Conservation (phyloP, 2,113 vertebrate species). For the Chauna torquata region DNA sequence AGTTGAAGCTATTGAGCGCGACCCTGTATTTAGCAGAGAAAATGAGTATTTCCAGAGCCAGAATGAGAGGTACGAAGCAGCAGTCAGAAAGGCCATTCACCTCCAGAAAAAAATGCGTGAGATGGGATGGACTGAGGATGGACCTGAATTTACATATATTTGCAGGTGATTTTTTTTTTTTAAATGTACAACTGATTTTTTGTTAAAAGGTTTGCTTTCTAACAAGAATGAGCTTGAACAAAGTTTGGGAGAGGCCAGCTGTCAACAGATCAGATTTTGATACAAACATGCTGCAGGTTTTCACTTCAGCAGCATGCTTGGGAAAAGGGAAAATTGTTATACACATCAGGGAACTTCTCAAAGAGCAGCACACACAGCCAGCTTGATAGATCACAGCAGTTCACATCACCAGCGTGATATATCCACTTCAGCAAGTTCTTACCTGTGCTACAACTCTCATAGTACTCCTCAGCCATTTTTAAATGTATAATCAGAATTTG, state of each 20-base stretch:
- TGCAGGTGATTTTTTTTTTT: constrained; percentile 62
- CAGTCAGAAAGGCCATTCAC: constrained; percentile 58
- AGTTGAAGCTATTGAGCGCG: constrained; percentile 65
- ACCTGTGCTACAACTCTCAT: not conserved
- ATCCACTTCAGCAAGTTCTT: not conserved
- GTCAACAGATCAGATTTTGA: not conserved
- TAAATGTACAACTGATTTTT: not conserved
- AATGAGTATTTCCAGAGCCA: constrained; percentile 75
- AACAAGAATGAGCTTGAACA: not conserved
- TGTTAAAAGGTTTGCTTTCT: not conserved
- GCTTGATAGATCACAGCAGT: not conserved
- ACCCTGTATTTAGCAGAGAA: constrained; percentile 68
- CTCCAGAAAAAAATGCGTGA: constrained; percentile 46
- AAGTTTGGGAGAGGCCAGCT: not conserved
- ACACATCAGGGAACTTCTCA: not conserved
- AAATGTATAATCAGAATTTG: not conserved
- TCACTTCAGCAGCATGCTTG: not conserved
- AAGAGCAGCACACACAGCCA: not conserved
- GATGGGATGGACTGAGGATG: constrained; percentile 64
- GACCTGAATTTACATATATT: constrained; percentile 52
- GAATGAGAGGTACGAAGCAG: constrained; percentile 70
- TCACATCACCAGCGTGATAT: not conserved
- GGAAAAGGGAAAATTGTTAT: not conserved
- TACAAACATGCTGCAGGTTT: not conserved
- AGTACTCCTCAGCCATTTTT: not conserved